Evolutionary conservation across 2,888 invertebrate genomes (phyloP).

Genomic region (Megamerina dolium): DNA sequence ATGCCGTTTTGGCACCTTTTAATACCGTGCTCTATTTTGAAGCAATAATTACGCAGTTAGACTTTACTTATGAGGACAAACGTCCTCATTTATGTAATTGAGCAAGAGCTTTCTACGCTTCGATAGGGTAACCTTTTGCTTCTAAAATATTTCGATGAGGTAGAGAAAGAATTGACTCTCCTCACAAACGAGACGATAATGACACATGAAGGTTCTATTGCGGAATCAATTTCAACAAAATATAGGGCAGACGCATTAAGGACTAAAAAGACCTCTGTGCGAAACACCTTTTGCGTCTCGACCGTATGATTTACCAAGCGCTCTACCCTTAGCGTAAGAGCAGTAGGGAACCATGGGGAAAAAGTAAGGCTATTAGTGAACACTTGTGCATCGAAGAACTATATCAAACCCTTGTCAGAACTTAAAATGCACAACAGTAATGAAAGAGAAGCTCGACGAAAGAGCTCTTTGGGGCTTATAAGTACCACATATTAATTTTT

Average conservation of each 20-base stretch:
- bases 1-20: constrained; percentile 14
- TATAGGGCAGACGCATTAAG: not conserved
- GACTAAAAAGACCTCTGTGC: not conserved
- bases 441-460: no score
- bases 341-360: not conserved
- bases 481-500: no score
- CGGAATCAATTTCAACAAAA: not conserved
- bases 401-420: constrained; percentile 3
- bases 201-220: constrained; percentile 8
- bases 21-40: constrained; percentile 19
- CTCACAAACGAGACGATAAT: constrained; percentile 20
- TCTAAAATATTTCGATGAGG: constrained; percentile 20
- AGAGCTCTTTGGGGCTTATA: no score
- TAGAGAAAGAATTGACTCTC: constrained; percentile 18
- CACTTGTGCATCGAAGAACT: constrained; percentile 5
- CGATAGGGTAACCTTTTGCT: constrained; percentile 17
- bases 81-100: constrained; percentile 14
- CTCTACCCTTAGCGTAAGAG: not conserved
- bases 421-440: no score
- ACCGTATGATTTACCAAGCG: not conserved
- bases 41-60: constrained; percentile 17
- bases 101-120: constrained; percentile 19
- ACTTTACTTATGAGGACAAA: constrained; percentile 22
- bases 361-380: constrained; percentile 2
- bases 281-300: not conserved